A percentile compares a stretch with the other conserved stretches of the same genome.
Conservation (phyloP, 92 coral and sea anemone species). For the Paramuricea clavata region DNA sequence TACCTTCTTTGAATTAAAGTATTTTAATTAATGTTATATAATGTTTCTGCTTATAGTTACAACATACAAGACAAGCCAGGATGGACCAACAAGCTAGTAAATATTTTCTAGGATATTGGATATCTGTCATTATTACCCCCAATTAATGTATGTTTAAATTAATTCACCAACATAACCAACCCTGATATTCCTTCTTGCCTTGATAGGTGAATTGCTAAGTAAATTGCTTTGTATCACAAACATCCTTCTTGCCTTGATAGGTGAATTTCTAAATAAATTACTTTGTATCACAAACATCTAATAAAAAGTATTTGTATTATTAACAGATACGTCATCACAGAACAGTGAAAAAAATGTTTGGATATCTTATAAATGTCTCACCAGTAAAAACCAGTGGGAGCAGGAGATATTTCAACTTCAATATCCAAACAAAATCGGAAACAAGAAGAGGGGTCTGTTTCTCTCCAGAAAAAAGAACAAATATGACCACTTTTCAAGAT, state of each 20-base stretch:
- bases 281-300: neutral
- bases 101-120: neutral
- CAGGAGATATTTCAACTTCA: constrained; percentile 58
- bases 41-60: constrained; percentile 29
- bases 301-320: neutral
- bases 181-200: neutral
- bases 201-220: too few species aligned
- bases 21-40: neutral
- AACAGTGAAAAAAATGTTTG: constrained; percentile 53
- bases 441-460: constrained; percentile 40
- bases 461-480: constrained; percentile 9
- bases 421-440: constrained; percentile 45
- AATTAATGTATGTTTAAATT: neutral
- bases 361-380: constrained; percentile 60
- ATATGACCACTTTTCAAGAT: constrained; percentile 1
- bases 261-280: neutral
- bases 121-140: neutral
- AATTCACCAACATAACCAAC: neutral
- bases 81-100: constrained; percentile 13
- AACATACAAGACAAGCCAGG: neutral
- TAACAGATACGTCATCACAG: constrained; percentile 5
- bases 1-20: neutral
- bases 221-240: neutral
- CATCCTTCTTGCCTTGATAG: neutral
- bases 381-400: constrained; percentile 59